These are phyloP conservation scores for Ctenopoma kingsleyae DNA, from an alignment of 2,797 vertebrate species.

Conservation along the genomic window DNA sequence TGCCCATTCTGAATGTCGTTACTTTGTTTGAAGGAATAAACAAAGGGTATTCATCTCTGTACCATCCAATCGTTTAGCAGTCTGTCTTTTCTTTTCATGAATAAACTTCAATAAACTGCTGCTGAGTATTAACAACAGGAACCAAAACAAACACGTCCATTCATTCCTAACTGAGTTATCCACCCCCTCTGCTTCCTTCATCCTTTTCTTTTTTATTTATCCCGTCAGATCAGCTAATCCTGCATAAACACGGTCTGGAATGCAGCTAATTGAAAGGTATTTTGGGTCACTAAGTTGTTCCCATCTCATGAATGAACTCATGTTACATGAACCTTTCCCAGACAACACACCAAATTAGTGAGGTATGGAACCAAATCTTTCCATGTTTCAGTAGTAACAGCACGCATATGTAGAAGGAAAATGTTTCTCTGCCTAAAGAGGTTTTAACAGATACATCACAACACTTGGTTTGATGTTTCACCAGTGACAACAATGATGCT, in stretches of 20 bases:
- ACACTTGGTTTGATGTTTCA: not conserved
- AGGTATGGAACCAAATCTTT: slow-evolving; percentile 14
- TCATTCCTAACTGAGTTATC: slow-evolving; percentile 55
- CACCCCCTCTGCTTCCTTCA: slow-evolving; percentile 49
- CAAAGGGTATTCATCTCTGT: slow-evolving; percentile 44
- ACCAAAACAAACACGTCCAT: slow-evolving; percentile 58
- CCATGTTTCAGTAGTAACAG: not conserved
- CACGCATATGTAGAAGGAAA: not conserved
- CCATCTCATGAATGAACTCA: slow-evolving; percentile 63
- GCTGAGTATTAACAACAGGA: slow-evolving; percentile 41
- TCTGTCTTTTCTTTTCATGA: slow-evolving; percentile 46
- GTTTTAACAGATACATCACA: slow-evolving; percentile 8
- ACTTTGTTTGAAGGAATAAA: slow-evolving; percentile 38
- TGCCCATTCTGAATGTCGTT: slow-evolving; percentile 28
- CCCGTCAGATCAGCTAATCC: slow-evolving; percentile 68
- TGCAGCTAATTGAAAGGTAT: slow-evolving; percentile 68
- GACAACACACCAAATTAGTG: slow-evolving; percentile 37
- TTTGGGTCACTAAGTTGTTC: slow-evolving; percentile 56
- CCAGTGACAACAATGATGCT: not conserved
- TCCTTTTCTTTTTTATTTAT: slow-evolving; percentile 61
- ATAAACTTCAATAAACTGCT: slow-evolving; percentile 58
- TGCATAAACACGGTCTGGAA: slow-evolving; percentile 62
- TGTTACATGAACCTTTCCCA: slow-evolving; percentile 47
- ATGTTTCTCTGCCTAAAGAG: not conserved
- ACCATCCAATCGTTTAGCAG: slow-evolving; percentile 33